Percentiles rank a stretch among this genome's conserved stretches.
Conservation (phyloP, 2,888 invertebrate genomes). For the Yponomeuta malinellus region DNA sequence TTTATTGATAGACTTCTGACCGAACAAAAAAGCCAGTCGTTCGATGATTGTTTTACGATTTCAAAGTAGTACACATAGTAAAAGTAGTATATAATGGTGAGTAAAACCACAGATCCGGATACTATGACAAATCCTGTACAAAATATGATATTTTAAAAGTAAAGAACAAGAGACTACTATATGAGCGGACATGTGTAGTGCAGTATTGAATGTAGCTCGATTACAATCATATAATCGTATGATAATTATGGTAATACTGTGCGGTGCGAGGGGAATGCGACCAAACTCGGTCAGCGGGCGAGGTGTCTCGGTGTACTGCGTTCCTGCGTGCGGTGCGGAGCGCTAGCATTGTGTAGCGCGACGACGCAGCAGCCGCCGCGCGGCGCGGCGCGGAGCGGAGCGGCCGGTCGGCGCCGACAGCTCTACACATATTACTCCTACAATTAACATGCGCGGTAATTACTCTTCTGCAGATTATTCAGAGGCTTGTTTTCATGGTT, state of each 20-base stretch:
- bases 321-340: neutral
- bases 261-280: neutral
- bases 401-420: neutral
- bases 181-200: too few relatives aligned
- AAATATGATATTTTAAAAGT: too few relatives aligned
- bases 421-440: neutral
- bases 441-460: neutral
- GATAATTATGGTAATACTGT: neutral
- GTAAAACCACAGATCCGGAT: too few relatives aligned
- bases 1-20: too few relatives aligned
- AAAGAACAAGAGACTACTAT: too few relatives aligned
- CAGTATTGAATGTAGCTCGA: too few relatives aligned
- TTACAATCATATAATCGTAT: neutral
- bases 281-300: neutral
- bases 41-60: too few relatives aligned
- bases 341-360: too few relatives aligned
- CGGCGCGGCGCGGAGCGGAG: neutral
- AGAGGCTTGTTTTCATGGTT: neutral
- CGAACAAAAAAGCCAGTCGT: too few relatives aligned
- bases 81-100: too few relatives aligned
- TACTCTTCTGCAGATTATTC: neutral
- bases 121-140: too few relatives aligned
- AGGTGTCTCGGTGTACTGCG: neutral
- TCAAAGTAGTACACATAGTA: too few relatives aligned
- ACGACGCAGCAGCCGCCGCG: neutral